Conservation (phyloP, 2,797 vertebrate genomes). For the Smutsia gigantea region DNA sequence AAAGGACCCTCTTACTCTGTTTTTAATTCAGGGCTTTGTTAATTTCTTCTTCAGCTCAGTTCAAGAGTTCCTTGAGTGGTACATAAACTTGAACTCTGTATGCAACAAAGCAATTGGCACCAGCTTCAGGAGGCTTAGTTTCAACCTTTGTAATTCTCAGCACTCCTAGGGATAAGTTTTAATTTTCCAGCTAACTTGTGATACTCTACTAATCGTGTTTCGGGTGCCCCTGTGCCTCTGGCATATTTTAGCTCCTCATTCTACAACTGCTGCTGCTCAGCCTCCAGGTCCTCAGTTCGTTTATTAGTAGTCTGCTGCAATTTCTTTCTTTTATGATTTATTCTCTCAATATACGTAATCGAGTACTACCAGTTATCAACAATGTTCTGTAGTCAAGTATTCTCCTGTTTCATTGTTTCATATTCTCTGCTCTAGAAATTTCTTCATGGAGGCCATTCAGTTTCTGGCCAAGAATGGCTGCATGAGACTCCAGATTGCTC, state of each 20-base stretch:
- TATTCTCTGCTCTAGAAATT: slow-evolving; percentile 89
- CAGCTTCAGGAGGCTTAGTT: too few relatives aligned
- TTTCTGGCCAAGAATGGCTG: slow-evolving; percentile 90
- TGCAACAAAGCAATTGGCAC: too few relatives aligned
- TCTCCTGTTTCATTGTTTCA: slow-evolving; percentile 92
- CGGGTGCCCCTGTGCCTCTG: slow-evolving; percentile 90
- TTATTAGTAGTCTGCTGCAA: slow-evolving; percentile 92
- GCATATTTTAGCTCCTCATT: slow-evolving; percentile 94
- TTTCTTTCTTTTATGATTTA: slow-evolving; percentile 95
- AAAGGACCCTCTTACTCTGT: too few relatives aligned
- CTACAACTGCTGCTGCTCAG: slow-evolving; percentile 94
- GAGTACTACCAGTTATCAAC: slow-evolving; percentile 96
- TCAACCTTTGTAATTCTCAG: too few relatives aligned
- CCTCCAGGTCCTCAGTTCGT: slow-evolving; percentile 91
- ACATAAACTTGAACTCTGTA: too few relatives aligned
- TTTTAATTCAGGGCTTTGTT: too few relatives aligned
- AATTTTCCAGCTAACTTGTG: too few relatives aligned
- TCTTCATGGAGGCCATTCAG: slow-evolving; percentile 88
- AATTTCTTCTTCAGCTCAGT: too few relatives aligned
- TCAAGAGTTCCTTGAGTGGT: too few relatives aligned
- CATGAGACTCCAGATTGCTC: slow-evolving; percentile 90
- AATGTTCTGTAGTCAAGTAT: slow-evolving; percentile 89
- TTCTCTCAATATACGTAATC: slow-evolving; percentile 94
- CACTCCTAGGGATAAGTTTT: too few relatives aligned
- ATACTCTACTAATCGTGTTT: too few relatives aligned